Percentiles rank a stretch among this genome's conserved stretches.
phyloP scores from a whole-genome alignment of 2,113 vertebrate species.

The Butorides virescens region DNA sequence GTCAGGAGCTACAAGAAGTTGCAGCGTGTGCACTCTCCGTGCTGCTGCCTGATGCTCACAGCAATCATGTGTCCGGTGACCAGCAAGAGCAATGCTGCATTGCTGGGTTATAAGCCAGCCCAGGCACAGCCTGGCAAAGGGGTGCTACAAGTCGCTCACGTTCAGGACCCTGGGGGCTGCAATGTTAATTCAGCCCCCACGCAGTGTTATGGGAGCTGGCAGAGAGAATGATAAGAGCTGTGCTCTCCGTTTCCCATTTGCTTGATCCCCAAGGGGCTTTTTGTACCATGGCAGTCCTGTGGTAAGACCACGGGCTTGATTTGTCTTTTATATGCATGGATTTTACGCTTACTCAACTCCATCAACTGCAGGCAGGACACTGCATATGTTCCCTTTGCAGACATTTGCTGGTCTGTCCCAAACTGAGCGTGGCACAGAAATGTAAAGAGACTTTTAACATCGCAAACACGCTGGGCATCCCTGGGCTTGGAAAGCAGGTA shows the following conservation, averaged over 20 bases:
- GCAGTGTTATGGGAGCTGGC: neutral
- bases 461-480: neutral
- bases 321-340: neutral
- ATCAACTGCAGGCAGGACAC: neutral
- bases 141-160: neutral
- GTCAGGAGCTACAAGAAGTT: neutral
- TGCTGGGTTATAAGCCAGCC: neutral
- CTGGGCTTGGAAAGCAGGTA: neutral
- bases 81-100: no score
- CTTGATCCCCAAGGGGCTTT: neutral
- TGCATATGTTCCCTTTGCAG: neutral
- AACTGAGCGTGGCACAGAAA: neutral
- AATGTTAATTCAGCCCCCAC: neutral
- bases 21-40: rapidly evolving
- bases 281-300: no score
- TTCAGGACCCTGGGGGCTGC: neutral
- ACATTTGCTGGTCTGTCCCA: neutral
- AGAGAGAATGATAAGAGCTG: neutral
- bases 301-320: neutral
- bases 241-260: no score
- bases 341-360: neutral
- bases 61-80: no score
- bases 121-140: neutral
- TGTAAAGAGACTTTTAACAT: neutral
- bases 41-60: neutral